These are phyloP conservation scores for Xenops minutus DNA, from an alignment of 2,797 vertebrate species.

Conservation along the genomic window DNA sequence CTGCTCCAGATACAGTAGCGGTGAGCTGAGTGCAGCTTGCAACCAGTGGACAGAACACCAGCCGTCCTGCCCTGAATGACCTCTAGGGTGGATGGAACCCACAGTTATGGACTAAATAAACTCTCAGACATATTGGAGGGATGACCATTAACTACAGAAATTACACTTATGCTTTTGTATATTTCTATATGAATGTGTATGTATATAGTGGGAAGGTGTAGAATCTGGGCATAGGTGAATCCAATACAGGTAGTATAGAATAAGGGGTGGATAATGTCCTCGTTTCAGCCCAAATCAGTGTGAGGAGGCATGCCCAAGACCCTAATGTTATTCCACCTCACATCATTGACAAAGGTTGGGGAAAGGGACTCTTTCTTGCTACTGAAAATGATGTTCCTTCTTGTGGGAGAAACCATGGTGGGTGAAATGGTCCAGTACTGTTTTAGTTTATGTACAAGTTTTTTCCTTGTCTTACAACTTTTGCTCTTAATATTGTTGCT, in stretches of 20 bases:
- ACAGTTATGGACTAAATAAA: background rate
- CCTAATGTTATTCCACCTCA: background rate
- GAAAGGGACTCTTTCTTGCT: background rate
- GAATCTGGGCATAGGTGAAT: background rate
- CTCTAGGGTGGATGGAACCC: background rate
- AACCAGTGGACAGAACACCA: background rate
- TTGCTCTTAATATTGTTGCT: background rate
- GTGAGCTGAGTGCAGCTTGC: background rate
- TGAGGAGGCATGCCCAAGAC: background rate
- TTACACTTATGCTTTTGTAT: background rate
- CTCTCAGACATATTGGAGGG: background rate
- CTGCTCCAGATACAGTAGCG: background rate
- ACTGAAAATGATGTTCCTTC: background rate
- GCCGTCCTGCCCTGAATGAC: background rate
- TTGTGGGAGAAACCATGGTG: background rate
- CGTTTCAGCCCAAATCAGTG: background rate
- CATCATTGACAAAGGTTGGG: background rate
- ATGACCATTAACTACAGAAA: background rate
- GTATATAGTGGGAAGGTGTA: background rate
- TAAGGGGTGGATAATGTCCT: background rate
- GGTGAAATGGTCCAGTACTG: rapidly evolving
- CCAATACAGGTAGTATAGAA: background rate
- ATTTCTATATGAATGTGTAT: background rate
- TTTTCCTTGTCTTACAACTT: background rate
- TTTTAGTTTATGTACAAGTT: background rate